phyloP scores from a whole-genome alignment of 2,113 vertebrate species.

The Muntiacus reevesi region DNA sequence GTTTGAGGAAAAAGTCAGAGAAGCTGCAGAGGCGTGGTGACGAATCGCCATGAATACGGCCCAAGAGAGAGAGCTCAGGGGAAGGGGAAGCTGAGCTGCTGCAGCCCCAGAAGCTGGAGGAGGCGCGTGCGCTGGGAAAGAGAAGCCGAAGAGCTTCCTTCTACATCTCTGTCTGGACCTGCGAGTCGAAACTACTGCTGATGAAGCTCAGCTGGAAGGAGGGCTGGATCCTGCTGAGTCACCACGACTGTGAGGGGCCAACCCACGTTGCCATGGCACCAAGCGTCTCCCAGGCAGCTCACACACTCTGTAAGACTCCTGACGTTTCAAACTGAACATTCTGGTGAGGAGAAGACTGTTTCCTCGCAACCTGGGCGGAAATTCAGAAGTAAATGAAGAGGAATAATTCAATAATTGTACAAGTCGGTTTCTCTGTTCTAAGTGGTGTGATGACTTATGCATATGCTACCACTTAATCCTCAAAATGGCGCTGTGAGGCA shows the following conservation, averaged over 20 bases:
- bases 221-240: accelerated
- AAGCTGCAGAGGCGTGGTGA: accelerated
- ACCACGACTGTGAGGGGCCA: accelerated
- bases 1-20: not conserved
- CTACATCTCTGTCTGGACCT: not conserved
- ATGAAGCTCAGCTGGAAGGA: accelerated
- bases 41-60: accelerated
- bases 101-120: not conserved
- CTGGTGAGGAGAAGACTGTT: not conserved
- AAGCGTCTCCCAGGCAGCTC: accelerated
- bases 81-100: not conserved
- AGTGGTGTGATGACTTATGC: not conserved
- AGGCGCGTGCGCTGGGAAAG: accelerated
- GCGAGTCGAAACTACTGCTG: not conserved
- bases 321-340: accelerated
- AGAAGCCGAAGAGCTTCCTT: not conserved
- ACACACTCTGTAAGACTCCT: not conserved
- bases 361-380: not conserved
- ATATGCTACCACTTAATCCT: too few species aligned
- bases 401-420: not conserved
- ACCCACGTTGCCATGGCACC: accelerated
- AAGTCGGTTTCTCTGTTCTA: not conserved
- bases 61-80: accelerated
- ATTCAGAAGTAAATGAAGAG: not conserved
- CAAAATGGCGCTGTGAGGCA: not conserved